These are phyloP conservation scores for Armadillidium nasatum DNA, from an alignment of 1,140 invertebrate species.

Conservation along the genomic window DNA sequence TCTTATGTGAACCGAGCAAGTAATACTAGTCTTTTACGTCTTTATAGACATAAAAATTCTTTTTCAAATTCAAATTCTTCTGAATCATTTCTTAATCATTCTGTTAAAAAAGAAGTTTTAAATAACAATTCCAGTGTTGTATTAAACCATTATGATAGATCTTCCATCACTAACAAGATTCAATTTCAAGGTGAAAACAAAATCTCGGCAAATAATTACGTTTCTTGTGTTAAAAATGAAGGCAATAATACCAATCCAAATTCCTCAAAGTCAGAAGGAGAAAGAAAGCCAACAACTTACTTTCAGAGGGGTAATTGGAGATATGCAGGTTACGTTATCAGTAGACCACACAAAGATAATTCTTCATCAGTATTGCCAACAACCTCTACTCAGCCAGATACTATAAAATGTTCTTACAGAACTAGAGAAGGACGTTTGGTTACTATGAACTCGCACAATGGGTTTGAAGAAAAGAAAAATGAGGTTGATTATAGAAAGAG, in stretches of 20 bases:
- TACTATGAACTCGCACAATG: neutral
- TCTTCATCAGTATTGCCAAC: constrained; percentile 17
- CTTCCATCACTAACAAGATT: neutral
- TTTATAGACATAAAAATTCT: neutral
- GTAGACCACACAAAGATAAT: constrained; percentile 24
- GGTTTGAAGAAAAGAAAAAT: constrained; percentile 5
- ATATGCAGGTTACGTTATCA: constrained; percentile 36
- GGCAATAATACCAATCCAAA: neutral
- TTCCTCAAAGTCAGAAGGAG: neutral
- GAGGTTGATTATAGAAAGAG: constrained; percentile 27
- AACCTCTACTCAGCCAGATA: constrained; percentile 23
- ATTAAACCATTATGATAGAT: neutral
- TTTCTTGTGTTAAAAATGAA: neutral
- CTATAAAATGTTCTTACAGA: constrained; percentile 35
- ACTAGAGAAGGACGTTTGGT: constrained; percentile 32
- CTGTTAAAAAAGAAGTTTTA: neutral
- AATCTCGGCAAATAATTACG: neutral
- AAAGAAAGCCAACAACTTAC: neutral
- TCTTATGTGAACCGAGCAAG: neutral
- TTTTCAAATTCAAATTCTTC: neutral
- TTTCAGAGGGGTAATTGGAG: constrained; percentile 25
- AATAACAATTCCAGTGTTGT: neutral
- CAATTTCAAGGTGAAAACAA: neutral
- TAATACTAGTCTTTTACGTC: neutral
- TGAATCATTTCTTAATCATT: neutral